Conservation (phyloP, 2,888 invertebrate species). For the Latrodectus hesperus region DNA sequence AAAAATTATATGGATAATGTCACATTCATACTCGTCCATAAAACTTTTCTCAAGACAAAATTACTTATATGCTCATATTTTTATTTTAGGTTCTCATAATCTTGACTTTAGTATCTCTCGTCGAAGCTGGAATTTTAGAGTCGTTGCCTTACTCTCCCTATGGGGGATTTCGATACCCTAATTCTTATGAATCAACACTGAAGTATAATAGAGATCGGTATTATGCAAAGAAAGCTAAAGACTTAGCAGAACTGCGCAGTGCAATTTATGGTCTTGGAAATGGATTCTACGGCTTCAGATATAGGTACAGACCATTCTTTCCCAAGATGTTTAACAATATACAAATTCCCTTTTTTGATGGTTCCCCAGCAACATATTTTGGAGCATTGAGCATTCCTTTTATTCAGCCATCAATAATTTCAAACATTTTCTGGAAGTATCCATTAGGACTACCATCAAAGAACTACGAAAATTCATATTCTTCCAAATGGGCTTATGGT, state of each 20-base stretch:
- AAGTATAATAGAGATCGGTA: conserved; percentile 32
- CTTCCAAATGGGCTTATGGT: conserved; percentile 10
- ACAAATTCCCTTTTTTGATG: neutral
- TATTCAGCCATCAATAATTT: too few species aligned
- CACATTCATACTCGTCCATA: too few species aligned
- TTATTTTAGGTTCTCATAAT: conserved; percentile 28
- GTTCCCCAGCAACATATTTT: neutral
- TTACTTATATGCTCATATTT: neutral
- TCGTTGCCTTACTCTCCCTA: neutral
- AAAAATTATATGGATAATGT: too few species aligned
- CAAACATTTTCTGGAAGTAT: neutral
- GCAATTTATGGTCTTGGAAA: conserved; percentile 36
- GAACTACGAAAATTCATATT: conserved; percentile 14
- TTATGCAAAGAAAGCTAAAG: conserved; percentile 25
- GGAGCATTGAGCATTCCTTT: too few species aligned
- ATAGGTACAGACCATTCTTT: neutral
- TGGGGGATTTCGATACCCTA: conserved; percentile 18
- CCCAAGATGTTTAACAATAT: neutral
- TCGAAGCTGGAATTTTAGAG: conserved; percentile 11
- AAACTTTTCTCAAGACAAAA: too few species aligned
- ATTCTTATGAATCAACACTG: conserved; percentile 19
- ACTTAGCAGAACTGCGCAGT: conserved; percentile 12
- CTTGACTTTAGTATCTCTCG: neutral
- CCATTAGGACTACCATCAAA: conserved; percentile 6
- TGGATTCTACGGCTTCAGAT: conserved; percentile 50